Conservation (phyloP, 2,797 vertebrate species). For the Prunella strophiata region DNA sequence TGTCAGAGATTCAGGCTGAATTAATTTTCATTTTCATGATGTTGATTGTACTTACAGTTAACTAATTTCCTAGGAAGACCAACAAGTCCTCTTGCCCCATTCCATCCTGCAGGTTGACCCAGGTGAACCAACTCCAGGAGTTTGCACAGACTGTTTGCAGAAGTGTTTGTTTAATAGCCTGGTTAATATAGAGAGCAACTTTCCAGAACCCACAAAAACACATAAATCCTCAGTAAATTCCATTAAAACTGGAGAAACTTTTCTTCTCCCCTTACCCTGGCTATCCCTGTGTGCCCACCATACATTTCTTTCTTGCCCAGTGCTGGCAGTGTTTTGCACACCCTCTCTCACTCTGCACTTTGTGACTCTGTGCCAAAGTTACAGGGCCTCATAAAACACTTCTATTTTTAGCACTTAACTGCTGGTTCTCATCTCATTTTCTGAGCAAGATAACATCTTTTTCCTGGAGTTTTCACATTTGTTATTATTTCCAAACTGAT, state of each 20-base stretch:
- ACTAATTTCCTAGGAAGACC: not conserved
- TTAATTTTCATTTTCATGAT: not conserved
- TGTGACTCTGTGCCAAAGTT: not conserved
- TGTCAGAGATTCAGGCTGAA: not conserved
- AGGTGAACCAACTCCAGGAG: not conserved
- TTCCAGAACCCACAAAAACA: not conserved
- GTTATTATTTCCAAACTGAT: not conserved
- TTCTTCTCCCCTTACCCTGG: not conserved
- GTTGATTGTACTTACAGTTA: not conserved
- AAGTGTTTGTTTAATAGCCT: constrained; percentile 19
- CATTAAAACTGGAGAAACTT: not conserved
- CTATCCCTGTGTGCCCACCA: not conserved
- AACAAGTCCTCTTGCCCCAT: not conserved
- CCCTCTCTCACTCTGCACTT: not conserved
- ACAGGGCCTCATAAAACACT: not conserved
- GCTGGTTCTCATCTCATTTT: not conserved
- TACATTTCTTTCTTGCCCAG: not conserved
- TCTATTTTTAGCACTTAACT: constrained; percentile 40
- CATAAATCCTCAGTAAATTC: not conserved
- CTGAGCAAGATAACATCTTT: constrained; percentile 8
- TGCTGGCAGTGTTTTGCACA: not conserved
- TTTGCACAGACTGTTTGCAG: constrained; percentile 30
- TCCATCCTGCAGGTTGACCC: not conserved
- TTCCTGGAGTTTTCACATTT: constrained; percentile 8
- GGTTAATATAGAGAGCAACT: constrained; percentile 17